Evolutionary conservation across 64 coral and sea anemone species (phyloP), one percentile per base, ranked within the genome.

Genomic region (Montipora capricornis): DNA sequence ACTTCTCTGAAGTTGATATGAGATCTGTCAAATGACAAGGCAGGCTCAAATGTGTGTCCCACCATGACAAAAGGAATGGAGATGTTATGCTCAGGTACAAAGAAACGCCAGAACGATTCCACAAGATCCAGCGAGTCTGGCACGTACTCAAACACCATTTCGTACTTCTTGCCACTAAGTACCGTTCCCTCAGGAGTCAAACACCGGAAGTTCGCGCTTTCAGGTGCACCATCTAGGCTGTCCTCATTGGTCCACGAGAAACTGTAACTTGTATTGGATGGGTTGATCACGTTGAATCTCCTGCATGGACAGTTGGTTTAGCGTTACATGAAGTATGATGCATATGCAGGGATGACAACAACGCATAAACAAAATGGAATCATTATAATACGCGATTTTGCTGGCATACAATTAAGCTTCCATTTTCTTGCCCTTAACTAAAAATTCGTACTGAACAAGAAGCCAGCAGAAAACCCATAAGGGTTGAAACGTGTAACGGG

Each of bases 71-170:
- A 99, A 1, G 98, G 98, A 12, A 99, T 85, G 8, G 98, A 99
- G 74, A 99, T 96, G 80, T 94, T 99, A 47, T 99, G 85, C 45
- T 99, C 98, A 13, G 92, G 98, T 13, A 99, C 87, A 50, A 96
- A 99, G 85, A 99, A 99, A 8, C 98, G 58, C 98, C 98, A 99
- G 89, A 99, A 99, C 0, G 98, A 99, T 47, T 99, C 98, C 1
- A 91, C 80, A n/a, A 99, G 79, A 16, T 99, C 95, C 17, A 99
- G 62, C 29, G 95, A 94, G 44, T 96, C 92, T 2, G 98, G 94
- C 47, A 99, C 95, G 64, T 99, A 99, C 50, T 99, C 98, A 85
- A 99, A 96, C 29, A 92, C 89, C 84, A 96, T 99, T 44, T 94
- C 91, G 15, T 90, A 51, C 76, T 99, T 99, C 92, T 94, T 99